Conservation (phyloP, 1,140 invertebrate species). For the Cotesia vestalis region DNA sequence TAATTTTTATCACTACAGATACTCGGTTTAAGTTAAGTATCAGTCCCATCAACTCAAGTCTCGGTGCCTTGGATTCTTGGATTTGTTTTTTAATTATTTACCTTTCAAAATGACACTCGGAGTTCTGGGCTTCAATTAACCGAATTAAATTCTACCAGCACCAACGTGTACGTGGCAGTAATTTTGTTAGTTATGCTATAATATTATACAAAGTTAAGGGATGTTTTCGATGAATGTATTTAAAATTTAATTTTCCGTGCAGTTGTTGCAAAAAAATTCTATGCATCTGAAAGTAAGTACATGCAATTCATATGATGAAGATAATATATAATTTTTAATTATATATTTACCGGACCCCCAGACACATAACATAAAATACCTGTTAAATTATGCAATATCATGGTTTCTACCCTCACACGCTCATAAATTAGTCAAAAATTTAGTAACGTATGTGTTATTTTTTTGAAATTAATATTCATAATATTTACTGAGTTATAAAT, state of each 20-base stretch:
- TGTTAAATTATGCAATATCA: conserved; percentile 24
- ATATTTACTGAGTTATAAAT: conserved; percentile 2
- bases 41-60: conserved; percentile 15
- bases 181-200: no score
- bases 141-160: no score
- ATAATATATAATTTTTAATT: conserved; percentile 18
- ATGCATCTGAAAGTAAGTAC: conserved; percentile 32
- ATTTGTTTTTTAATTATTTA: background rate
- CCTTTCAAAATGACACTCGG: background rate
- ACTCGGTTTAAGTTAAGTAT: conserved; percentile 22
- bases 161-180: no score
- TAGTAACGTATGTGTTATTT: background rate
- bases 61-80: background rate
- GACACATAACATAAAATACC: conserved; percentile 17
- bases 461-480: background rate
- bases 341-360: background rate
- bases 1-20: conserved; percentile 24
- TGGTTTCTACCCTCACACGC: background rate
- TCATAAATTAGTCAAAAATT: background rate
- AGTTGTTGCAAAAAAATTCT: conserved; percentile 28
- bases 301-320: conserved; percentile 23
- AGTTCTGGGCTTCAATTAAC: background rate
- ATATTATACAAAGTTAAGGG: no score
- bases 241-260: background rate
- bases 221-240: no score